phyloP scores from a whole-genome alignment of 2,113 vertebrate genomes.

The Silurus asotus region DNA sequence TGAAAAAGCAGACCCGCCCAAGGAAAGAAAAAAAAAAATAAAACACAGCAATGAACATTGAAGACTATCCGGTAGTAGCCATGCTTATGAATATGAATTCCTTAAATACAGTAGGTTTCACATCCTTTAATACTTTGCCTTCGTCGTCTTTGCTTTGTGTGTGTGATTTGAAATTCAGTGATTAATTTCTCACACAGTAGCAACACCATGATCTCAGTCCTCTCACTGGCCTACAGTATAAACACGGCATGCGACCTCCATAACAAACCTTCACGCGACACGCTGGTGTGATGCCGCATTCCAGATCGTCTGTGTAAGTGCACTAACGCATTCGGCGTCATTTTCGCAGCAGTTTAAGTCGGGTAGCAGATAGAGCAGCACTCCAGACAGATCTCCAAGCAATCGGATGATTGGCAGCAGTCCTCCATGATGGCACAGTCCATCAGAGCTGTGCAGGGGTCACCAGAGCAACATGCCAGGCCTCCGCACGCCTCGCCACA shows the following conservation, averaged over 20 bases:
- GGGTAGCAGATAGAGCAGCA: slow-evolving; percentile 81
- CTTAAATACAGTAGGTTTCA: slow-evolving; percentile 34
- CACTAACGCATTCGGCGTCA: slow-evolving; percentile 2
- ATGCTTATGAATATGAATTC: background rate
- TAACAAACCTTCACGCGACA: slow-evolving; percentile 7
- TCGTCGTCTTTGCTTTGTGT: background rate
- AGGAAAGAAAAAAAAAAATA: background rate
- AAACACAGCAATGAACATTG: background rate
- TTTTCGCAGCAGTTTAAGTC: slow-evolving; percentile 53
- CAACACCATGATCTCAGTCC: slow-evolving; percentile 19
- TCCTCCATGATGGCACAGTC: slow-evolving; percentile 75
- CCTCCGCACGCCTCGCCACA: slow-evolving; percentile 62
- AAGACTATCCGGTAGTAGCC: background rate
- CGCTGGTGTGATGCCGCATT: slow-evolving; percentile 8
- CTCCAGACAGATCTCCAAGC: slow-evolving; percentile 78
- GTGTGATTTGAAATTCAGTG: background rate
- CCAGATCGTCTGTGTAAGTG: background rate
- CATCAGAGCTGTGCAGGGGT: slow-evolving; percentile 62
- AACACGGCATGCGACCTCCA: slow-evolving; percentile 1
- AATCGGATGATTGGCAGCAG: slow-evolving; percentile 76
- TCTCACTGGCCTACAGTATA: slow-evolving; percentile 30
- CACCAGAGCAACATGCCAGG: slow-evolving; percentile 62
- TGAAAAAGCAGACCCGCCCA: background rate
- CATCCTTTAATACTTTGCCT: background rate
- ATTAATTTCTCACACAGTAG: slow-evolving; percentile 12